Conservation (phyloP, 2,888 invertebrate genomes). For the Ariolimax columbianus region DNA sequence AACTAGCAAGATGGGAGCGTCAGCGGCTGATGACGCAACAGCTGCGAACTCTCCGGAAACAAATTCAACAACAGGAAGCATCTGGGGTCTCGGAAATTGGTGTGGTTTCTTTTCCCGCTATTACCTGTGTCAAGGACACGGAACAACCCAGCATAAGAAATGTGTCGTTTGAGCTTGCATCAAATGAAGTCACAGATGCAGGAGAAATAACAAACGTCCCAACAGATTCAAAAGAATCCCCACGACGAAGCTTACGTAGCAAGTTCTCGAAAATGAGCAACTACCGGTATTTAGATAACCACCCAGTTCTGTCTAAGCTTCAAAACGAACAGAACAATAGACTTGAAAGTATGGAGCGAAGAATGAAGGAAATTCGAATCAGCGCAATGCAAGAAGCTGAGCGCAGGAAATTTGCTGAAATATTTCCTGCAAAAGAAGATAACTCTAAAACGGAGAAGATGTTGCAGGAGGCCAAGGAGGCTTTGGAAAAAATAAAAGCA, state of each 20-base stretch:
- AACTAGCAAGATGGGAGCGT: constrained; percentile 29
- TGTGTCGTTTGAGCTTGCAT: not conserved
- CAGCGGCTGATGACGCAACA: constrained; percentile 45
- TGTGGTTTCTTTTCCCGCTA: not conserved
- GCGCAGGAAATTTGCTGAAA: constrained; percentile 69
- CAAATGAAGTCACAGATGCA: not conserved
- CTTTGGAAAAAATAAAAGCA: constrained; percentile 59
- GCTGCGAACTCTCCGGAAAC: constrained; percentile 39
- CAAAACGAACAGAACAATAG: constrained; percentile 73
- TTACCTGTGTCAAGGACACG: not conserved
- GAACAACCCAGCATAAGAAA: not conserved
- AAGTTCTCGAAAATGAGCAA: constrained; percentile 53
- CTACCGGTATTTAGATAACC: constrained; percentile 64
- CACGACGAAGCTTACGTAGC: constrained; percentile 4
- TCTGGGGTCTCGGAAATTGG: not conserved
- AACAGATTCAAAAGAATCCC: not conserved
- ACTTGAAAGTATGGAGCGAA: constrained; percentile 69
- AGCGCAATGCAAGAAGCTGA: constrained; percentile 72
- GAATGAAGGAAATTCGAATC: constrained; percentile 67
- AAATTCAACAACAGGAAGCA: constrained; percentile 38
- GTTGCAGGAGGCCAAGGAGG: constrained; percentile 64
- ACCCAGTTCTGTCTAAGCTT: constrained; percentile 69
- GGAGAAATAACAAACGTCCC: not conserved
- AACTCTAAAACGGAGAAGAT: constrained; percentile 59
- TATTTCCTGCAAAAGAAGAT: constrained; percentile 68